Base-by-base conservation (phyloP, 2,888 invertebrate species). In the Psylliodes chrysocephalus region DNA sequence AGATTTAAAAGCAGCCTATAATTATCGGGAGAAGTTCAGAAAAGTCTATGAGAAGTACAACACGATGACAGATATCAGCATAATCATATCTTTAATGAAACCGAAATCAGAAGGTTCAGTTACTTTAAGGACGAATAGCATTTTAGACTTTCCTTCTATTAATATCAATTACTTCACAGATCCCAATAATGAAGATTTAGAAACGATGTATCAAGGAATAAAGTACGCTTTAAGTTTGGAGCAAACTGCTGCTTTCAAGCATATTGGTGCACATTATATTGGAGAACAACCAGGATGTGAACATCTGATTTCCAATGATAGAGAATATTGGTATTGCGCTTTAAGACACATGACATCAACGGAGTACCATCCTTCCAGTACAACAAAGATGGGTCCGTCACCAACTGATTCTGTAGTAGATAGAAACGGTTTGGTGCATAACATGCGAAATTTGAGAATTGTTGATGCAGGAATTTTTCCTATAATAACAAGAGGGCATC, bases 141-240 rank as follows among this genome's bases (percentile, higher is more conserved):
- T 77, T 8, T 66, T 73, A 14, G 76, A 78, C 19, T 76, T 74
- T 63, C 78, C 79, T 0, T 4, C 70, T 4, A 78, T 79, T 4
- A 64, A 78, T 60, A 68, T 72, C 0, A 71, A 73, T 15, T 77
- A 70, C 38, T 71, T 75, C 3, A 65, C 70, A 0, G 76, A 78
- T 56, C 17, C 40, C 5, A 33, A 66, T n/a, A 53, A 66, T 8
- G 54, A 71, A n/a, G 93, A 93, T 73, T 80, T 87, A 0, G 93
- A 93, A 73, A 88, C 87, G 1, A 81, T 90, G 8, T 84, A 90
- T 1, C 83, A 85, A 12, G 87, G 88, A 0, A 84, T 90, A 2
- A 82, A 87, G 8, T 64, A 52, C 25, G 51, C 70, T 10, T 18
- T 72, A 22, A 60, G 66, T 10, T 60, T 79, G 12, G 22, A 67